Percentiles rank a stretch among this genome's conserved stretches.
phyloP scores from a whole-genome alignment of 2,113 vertebrate genomes.

The Diphyllodes magnificus region DNA sequence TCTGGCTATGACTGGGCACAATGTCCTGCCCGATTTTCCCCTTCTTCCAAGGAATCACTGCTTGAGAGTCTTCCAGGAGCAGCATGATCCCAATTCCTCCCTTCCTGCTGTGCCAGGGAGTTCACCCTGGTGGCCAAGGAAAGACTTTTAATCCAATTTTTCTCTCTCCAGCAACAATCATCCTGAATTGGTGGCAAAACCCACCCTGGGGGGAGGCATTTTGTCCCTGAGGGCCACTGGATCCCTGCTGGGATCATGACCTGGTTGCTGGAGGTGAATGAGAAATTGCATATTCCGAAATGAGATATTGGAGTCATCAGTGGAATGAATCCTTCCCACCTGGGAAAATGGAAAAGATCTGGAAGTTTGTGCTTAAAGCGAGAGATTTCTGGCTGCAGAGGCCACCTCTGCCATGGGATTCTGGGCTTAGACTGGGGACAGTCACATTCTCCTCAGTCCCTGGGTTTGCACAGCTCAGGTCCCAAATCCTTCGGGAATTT shows the following conservation, averaged over 20 bases:
- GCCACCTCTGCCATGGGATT: background rate
- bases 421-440: background rate
- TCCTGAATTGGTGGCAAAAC: background rate
- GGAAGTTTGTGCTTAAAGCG: background rate
- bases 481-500: background rate
- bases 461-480: background rate
- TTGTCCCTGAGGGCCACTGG: background rate
- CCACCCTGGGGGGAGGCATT: background rate
- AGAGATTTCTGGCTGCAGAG: background rate
- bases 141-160: background rate
- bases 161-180: background rate
- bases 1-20: background rate
- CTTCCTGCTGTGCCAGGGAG: background rate
- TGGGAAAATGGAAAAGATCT: background rate
- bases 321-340: background rate
- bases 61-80: background rate
- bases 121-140: background rate
- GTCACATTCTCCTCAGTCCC: background rate
- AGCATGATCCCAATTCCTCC: background rate
- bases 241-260: background rate
- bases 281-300: background rate
- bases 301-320: background rate
- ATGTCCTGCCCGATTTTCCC: too few relatives aligned
- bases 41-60: background rate
- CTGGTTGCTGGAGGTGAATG: background rate